Base-by-base conservation (phyloP, 2,888 invertebrate species). In the Dilophus febrilis region DNA sequence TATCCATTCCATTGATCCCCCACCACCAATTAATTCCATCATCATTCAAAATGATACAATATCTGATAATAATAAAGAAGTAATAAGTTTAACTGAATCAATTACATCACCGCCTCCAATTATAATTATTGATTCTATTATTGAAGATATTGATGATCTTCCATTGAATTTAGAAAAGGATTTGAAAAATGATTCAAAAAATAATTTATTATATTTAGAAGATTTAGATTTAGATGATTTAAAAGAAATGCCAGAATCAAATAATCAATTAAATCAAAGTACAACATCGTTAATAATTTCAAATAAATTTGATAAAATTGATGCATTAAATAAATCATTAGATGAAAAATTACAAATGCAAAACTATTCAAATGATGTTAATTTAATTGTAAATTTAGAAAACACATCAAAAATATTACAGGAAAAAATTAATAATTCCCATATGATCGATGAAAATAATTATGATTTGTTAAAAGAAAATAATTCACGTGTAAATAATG, bases 241-340 rank as follows among this genome's bases (percentile, higher is more conserved):
- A n/a, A n/a, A n/a, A n/a, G n/a, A n/a, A n/a, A n/a, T n/a, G n/a
- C n/a, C 22, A 22, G 22, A 22, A 8, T 22, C 22, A 6, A 8
- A 8, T 22, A 8, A 22, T 22, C 22, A 4, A 22, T 22, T 8
- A 22, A 22, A 22, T 22, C n/a, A n/a, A n/a, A 47, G 52, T 27
- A 30, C 19, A n/a, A 48, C 48, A 7, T 54, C 56, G 38, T 53
- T 48, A 36, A 61, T 62, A 2, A 58, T 63, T 16, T 61, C 61
- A 50, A 56, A 54, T 1, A 58, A 60, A 43, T 45, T 61, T 27
- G 59, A 63, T 44, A 54, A 49, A 42, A 62, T 62, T 34, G 61
- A 63, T 44, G 55, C 55, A 36, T 47, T 62, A 0, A 60, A 63
- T 47, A 54, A 59, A 8, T 51, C 48, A 3, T 42, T 61, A 13